Evolutionary conservation across 2,797 vertebrate genomes (phyloP).

Genomic region (Lacerta viridis): DNA sequence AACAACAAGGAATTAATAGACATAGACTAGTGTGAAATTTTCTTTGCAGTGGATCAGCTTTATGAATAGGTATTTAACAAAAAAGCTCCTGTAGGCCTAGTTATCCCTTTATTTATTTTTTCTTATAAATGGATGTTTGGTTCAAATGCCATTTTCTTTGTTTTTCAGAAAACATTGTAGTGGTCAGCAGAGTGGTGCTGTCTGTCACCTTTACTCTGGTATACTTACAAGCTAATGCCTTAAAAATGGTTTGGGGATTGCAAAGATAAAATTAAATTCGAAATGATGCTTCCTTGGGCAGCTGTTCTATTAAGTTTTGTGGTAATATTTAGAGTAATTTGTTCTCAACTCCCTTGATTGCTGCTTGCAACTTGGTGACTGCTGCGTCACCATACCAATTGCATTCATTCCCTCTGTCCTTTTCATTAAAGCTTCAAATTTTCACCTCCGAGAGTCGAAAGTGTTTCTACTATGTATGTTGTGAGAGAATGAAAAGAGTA

Average conservation of each 20-base stretch:
- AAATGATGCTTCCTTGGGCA: conserved; percentile 11
- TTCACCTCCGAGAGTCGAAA: conserved; percentile 3
- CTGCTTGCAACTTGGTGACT: conserved; percentile 36
- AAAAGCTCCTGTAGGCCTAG: neutral
- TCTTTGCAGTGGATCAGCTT: conserved; percentile 12
- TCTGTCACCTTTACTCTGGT: neutral
- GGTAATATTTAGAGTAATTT: neutral
- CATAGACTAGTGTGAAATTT: fast-evolving
- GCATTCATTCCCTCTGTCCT: conserved; percentile 32
- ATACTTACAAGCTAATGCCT: neutral
- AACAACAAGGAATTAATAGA: conserved; percentile 13
- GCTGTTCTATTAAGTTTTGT: conserved; percentile 14
- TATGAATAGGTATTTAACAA: neutral
- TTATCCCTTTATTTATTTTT: neutral
- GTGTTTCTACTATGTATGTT: conserved; percentile 1
- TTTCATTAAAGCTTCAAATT: conserved; percentile 19
- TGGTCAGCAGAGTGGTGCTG: conserved; percentile 18
- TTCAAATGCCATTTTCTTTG: neutral
- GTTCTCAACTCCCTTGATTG: conserved; percentile 39
- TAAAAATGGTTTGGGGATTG: conserved; percentile 12
- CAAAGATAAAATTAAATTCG: conserved; percentile 19
- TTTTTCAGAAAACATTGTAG: neutral
- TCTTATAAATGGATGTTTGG: neutral
- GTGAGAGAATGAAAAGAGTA: conserved; percentile 20
- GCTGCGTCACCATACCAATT: neutral